These are phyloP conservation scores for Microctonus hyperodae DNA, from an alignment of 2,888 invertebrate genomes.

Conservation along the genomic window DNA sequence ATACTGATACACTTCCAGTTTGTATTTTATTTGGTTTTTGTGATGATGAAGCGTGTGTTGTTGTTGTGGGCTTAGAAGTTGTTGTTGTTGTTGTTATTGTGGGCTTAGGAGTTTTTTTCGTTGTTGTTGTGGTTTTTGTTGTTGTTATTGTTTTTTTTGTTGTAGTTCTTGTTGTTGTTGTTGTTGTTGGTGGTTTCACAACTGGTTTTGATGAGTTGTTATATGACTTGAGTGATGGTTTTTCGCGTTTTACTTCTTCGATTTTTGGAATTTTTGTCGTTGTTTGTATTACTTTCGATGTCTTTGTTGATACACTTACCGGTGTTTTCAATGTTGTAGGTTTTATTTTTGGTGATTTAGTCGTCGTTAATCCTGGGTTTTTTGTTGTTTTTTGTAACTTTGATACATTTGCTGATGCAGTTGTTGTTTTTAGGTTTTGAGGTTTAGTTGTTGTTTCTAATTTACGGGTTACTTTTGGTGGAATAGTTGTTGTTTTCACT, in stretches of 20 bases:
- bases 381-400: no score
- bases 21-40: background rate
- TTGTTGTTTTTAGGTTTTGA: no score
- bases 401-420: no score
- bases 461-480: no score
- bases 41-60: background rate
- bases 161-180: background rate
- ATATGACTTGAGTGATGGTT: background rate
- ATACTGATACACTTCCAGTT: background rate
- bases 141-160: no score
- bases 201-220: background rate
- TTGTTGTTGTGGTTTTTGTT: background rate
- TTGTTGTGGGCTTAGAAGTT: background rate
- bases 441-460: no score
- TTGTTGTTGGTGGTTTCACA: background rate
- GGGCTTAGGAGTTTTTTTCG: background rate
- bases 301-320: background rate
- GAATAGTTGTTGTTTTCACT: no score
- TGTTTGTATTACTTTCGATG: background rate
- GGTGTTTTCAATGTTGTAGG: no score
- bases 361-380: no score
- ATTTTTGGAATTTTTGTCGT: background rate
- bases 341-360: no score
- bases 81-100: background rate
- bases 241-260: background rate